phyloP scores from a whole-genome alignment of 2,888 invertebrate species.

The Calliscelio sp. region DNA sequence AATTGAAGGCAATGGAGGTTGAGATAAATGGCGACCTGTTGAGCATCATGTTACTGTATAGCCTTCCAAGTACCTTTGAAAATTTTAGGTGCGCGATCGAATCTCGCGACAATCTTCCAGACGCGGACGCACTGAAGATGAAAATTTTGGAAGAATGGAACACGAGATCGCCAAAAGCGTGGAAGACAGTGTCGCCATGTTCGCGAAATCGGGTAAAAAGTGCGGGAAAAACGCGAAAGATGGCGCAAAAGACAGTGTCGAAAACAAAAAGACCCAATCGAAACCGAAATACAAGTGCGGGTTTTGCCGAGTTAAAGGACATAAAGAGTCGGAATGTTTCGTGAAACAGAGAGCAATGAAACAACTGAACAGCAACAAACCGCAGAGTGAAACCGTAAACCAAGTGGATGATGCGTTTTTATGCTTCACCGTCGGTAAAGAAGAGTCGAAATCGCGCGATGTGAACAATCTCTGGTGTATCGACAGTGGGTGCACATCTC shows the following conservation, averaged over 20 bases:
- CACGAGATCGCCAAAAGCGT: not conserved
- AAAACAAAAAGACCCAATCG: not conserved
- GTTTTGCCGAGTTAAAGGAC: not conserved
- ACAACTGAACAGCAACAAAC: not conserved
- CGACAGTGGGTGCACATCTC: conserved; percentile 4
- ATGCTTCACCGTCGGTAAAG: not conserved
- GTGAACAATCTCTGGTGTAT: not conserved
- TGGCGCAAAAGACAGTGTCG: not conserved
- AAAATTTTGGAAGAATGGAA: not conserved
- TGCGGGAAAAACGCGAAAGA: not conserved
- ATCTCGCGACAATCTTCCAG: not conserved
- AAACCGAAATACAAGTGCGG: not conserved
- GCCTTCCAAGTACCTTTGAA: not conserved
- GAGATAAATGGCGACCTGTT: not conserved
- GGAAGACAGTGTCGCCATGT: not conserved
- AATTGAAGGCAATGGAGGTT: not conserved
- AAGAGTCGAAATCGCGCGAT: not conserved
- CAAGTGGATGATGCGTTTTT: not conserved
- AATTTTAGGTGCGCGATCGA: not conserved
- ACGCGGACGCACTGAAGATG: not conserved
- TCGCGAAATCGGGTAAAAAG: not conserved
- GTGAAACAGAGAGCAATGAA: too few species aligned
- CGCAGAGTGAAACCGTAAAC: not conserved
- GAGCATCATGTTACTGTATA: not conserved
- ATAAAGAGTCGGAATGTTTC: not conserved